Percentiles rank a stretch among this genome's conserved stretches.
Evolutionary conservation across 2,797 vertebrate species (phyloP).

Genomic region (Rallus crepitans): DNA sequence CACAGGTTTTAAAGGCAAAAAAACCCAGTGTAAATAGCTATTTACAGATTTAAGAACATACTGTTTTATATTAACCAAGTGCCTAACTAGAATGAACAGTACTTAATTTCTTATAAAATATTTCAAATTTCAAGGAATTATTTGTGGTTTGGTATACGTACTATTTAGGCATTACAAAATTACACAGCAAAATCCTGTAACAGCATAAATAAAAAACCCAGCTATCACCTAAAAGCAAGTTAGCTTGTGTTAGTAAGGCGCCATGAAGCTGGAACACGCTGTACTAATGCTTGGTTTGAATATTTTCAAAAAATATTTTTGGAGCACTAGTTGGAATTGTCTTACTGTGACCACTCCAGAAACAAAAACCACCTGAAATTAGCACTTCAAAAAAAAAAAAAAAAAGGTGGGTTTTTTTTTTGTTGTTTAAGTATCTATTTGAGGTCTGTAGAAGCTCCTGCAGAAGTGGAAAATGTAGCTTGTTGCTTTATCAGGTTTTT

Average conservation of each 20-base stretch:
- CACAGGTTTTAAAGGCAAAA: conserved; percentile 72
- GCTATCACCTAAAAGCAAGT: conserved; percentile 69
- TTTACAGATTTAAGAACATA: conserved; percentile 74
- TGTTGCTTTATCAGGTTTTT: not conserved
- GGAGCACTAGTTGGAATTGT: conserved; percentile 52
- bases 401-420: not conserved
- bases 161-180: conserved; percentile 66
- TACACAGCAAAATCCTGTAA: conserved; percentile 18
- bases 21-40: conserved; percentile 64
- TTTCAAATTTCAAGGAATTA: conserved; percentile 55
- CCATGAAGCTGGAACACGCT: not conserved
- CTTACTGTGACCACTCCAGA: conserved; percentile 54
- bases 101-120: conserved; percentile 71
- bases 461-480: conserved; percentile 36
- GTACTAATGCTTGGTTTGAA: not conserved
- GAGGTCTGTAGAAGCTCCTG: conserved; percentile 66
- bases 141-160: conserved; percentile 73
- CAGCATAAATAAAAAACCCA: not conserved
- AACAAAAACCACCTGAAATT: conserved; percentile 64
- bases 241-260: conserved; percentile 23
- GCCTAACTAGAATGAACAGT: conserved; percentile 53
- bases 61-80: conserved; percentile 62
- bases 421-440: conserved; percentile 5
- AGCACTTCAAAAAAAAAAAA: not conserved
- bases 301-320: conserved; percentile 24